A percentile compares a stretch with the other conserved stretches of the same genome.
phyloP scores from a whole-genome alignment of 1,140 invertebrate genomes.

The Spodoptera frugiperda region DNA sequence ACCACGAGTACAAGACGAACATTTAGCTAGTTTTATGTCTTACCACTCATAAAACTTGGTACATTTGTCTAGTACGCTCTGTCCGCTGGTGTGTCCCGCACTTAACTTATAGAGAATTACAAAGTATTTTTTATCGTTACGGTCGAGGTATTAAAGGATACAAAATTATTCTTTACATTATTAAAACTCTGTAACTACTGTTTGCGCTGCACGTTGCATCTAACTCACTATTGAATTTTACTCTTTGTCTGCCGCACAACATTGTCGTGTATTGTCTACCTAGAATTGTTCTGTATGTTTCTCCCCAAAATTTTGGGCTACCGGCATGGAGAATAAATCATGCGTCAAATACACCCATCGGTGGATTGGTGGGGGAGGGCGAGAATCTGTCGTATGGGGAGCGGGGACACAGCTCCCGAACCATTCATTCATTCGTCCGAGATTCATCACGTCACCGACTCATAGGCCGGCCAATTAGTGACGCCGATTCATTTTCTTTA shows the following conservation, averaged over 20 bases:
- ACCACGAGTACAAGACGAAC: slow-evolving; percentile 54
- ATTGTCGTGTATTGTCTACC: slow-evolving; percentile 6
- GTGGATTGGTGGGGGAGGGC: slow-evolving; percentile 54
- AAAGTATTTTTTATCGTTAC: slow-evolving; percentile 35
- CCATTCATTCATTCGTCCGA: slow-evolving; percentile 63
- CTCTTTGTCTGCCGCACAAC: slow-evolving; percentile 1
- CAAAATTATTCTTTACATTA: slow-evolving; percentile 12
- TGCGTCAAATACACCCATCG: slow-evolving; percentile 66
- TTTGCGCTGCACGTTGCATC: background rate
- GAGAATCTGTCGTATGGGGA: slow-evolving; percentile 58
- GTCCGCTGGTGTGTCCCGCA: slow-evolving; percentile 23
- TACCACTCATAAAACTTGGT: slow-evolving; percentile 62
- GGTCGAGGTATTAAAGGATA: slow-evolving; percentile 6
- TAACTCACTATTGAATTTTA: background rate
- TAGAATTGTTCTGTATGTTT: slow-evolving; percentile 50
- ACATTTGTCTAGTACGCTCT: slow-evolving; percentile 38
- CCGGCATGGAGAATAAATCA: slow-evolving; percentile 63
- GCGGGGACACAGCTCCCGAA: slow-evolving; percentile 54
- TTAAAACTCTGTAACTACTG: background rate
- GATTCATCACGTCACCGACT: slow-evolving; percentile 65
- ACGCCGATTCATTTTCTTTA: slow-evolving; percentile 60
- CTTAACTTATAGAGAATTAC: slow-evolving; percentile 34
- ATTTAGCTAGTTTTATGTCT: slow-evolving; percentile 64
- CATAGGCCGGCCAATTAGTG: slow-evolving; percentile 64
- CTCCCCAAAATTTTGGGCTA: slow-evolving; percentile 46